Evolutionary conservation across 2,888 invertebrate species (phyloP).

Genomic region (Opisthograptis luteolata): DNA sequence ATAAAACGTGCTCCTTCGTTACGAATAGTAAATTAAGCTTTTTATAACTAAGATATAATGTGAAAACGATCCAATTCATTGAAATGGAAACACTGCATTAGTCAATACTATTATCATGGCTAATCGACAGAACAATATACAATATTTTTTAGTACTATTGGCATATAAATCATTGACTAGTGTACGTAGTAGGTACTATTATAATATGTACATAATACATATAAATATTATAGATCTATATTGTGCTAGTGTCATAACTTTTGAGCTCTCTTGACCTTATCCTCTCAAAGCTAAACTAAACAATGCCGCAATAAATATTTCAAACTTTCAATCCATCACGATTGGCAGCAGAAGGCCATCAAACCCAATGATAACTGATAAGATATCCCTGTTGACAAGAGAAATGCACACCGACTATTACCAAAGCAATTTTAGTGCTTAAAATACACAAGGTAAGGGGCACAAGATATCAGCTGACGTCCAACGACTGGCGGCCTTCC

Average conservation of each 20-base stretch:
- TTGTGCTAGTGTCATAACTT: too few species aligned
- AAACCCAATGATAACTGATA: not conserved
- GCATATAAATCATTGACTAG: too few species aligned
- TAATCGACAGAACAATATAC: too few species aligned
- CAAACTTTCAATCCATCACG: not conserved
- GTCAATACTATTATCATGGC: too few species aligned
- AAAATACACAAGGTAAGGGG: not conserved
- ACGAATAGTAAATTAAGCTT: not conserved
- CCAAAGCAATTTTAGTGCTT: constrained; percentile 1
- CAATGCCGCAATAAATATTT: not conserved
- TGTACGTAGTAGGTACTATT: too few species aligned
- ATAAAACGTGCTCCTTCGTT: not conserved
- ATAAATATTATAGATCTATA: too few species aligned
- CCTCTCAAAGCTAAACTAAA: not conserved
- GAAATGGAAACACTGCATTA: too few species aligned
- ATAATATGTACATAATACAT: too few species aligned
- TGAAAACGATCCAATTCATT: too few species aligned
- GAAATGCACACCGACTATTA: not conserved
- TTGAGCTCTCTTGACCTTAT: too few species aligned
- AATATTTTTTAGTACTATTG: too few species aligned
- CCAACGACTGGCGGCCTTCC: constrained; percentile 57
- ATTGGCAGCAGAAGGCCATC: not conserved
- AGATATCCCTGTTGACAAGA: not conserved
- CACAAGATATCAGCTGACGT: constrained; percentile 18
- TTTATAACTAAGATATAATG: not conserved